These are phyloP conservation scores for Coptotermes formosanus DNA, from an alignment of 1,140 invertebrate genomes.

Conservation along the genomic window DNA sequence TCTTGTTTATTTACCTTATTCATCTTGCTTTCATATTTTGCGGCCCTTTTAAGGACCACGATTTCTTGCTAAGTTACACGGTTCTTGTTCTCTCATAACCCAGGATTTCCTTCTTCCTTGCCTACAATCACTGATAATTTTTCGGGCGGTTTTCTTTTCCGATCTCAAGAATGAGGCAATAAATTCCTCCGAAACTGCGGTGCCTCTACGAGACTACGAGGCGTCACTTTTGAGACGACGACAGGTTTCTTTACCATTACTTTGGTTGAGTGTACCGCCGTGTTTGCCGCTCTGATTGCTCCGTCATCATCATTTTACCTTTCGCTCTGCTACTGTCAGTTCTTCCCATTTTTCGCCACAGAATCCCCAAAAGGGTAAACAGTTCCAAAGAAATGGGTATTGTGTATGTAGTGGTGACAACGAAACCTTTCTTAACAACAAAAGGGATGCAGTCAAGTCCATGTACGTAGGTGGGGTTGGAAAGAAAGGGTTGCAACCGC, in stretches of 20 bases:
- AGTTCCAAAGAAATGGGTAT: neutral
- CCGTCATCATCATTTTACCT: neutral
- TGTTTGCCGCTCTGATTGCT: neutral
- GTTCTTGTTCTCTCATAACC: too few relatives aligned
- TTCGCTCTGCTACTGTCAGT: slow-evolving; percentile 1
- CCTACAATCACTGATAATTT: too few relatives aligned
- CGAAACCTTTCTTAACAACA: neutral
- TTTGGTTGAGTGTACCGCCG: neutral
- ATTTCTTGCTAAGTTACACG: too few relatives aligned
- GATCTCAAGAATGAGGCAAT: too few relatives aligned
- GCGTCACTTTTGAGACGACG: too few relatives aligned
- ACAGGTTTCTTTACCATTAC: neutral
- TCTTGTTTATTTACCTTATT: too few relatives aligned
- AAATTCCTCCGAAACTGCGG: too few relatives aligned
- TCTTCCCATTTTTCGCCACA: neutral
- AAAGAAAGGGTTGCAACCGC: neutral
- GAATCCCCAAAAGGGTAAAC: neutral
- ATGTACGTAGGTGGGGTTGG: neutral
- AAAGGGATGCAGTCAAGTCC: neutral
- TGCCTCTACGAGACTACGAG: too few relatives aligned
- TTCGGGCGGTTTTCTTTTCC: too few relatives aligned
- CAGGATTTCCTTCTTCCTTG: too few relatives aligned
- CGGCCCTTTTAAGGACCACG: too few relatives aligned
- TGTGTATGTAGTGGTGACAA: neutral
- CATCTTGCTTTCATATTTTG: too few relatives aligned